Evolutionary conservation across 1,140 invertebrate genomes (phyloP).

Genomic region (Heliconius nattereri): DNA sequence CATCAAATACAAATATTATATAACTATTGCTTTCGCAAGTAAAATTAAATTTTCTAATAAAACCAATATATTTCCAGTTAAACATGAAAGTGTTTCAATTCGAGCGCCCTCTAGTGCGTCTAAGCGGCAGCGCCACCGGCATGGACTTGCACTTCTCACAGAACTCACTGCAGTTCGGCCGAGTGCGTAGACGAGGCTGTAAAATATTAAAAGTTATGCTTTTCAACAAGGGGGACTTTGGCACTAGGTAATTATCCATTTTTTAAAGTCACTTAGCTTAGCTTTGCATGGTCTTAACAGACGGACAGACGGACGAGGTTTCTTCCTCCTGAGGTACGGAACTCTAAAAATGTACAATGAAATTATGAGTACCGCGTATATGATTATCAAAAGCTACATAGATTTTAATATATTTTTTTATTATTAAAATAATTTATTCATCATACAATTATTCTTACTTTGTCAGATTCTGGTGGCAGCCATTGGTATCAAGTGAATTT

Average conservation of each 20-base stretch:
- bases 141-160: conserved; percentile 69
- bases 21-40: no score
- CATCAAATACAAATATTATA: no score
- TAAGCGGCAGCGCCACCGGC: conserved; percentile 68
- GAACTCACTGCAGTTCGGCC: conserved; percentile 70
- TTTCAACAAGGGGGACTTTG: conserved; percentile 69
- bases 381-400: not conserved
- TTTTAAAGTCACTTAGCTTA: no score
- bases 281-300: no score
- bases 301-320: no score
- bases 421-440: no score
- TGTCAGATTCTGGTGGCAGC: conserved; percentile 72
- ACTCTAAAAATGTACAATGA: no score
- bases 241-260: conserved; percentile 48
- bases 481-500: conserved; percentile 65
- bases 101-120: conserved; percentile 59
- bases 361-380: no score
- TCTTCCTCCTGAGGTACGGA: no score
- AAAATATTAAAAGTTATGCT: conserved; percentile 74
- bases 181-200: conserved; percentile 64
- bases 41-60: not conserved
- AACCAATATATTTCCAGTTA: conserved; percentile 45
- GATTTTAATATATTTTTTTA: no score
- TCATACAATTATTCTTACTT: not conserved
- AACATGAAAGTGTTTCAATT: conserved; percentile 70